Percentiles rank a stretch among this genome's conserved stretches.
Evolutionary conservation across 2,888 invertebrate species (phyloP).

Genomic region (Apomyelois bistriatella): DNA sequence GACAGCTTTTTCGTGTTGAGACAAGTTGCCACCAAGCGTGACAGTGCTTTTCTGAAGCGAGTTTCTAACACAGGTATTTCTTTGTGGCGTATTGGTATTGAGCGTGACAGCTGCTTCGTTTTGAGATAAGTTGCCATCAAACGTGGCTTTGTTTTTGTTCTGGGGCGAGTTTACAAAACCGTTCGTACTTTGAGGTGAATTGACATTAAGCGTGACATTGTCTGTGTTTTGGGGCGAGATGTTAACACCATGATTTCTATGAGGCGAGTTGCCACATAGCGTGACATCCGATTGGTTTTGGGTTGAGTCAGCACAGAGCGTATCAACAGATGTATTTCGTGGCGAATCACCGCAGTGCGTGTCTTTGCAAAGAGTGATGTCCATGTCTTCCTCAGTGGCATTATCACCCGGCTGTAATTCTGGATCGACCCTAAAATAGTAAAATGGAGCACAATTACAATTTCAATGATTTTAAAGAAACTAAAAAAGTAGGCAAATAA

Average conservation of each 20-base stretch:
- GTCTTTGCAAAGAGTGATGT: not conserved
- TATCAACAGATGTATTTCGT: no score
- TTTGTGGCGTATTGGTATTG: not conserved
- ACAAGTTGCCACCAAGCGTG: not conserved
- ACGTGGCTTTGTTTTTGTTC: no score
- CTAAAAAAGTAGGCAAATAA: no score
- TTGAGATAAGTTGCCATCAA: no score
- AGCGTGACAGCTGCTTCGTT: no score
- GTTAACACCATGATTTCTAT: no score
- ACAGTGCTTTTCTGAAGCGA: not conserved
- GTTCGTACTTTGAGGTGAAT: no score
- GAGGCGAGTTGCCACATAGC: no score
- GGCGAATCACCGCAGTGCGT: not conserved
- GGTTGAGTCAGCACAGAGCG: not conserved
- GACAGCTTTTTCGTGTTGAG: no score
- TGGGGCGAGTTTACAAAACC: no score
- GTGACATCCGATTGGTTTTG: no score
- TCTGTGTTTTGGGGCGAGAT: not conserved
- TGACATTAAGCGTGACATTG: not conserved
- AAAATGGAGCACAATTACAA: not conserved
- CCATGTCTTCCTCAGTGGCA: not conserved
- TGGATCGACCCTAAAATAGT: not conserved
- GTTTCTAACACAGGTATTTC: not conserved
- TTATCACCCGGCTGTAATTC: not conserved
- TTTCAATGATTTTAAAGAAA: no score